Evolutionary conservation across 2,113 vertebrate species (phyloP).

Genomic region (Melanostigma gelatinosum): DNA sequence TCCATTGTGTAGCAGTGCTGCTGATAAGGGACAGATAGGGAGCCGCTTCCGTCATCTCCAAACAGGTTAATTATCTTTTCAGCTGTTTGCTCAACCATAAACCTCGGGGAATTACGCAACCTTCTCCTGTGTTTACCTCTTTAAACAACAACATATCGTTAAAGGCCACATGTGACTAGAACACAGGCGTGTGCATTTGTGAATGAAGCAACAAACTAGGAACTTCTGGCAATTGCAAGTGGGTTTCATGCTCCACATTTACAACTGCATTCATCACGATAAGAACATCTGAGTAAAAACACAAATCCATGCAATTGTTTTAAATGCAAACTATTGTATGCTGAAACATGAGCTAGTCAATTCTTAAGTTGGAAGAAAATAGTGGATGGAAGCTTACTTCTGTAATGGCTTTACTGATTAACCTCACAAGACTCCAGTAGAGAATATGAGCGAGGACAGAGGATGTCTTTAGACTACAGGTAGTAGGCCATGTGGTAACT

Average conservation of each 20-base stretch:
- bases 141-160: background rate
- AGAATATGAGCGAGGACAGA: background rate
- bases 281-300: background rate
- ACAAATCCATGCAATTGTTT: background rate
- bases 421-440: background rate
- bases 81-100: conserved; percentile 40
- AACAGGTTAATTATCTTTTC: conserved; percentile 37
- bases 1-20: conserved; percentile 33
- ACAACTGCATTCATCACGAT: background rate
- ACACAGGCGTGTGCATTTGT: background rate
- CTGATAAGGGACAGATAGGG: conserved; percentile 54
- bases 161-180: conserved; percentile 10
- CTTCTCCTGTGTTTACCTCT: conserved; percentile 13
- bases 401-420: background rate
- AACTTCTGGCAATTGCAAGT: background rate
- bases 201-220: background rate
- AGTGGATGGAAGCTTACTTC: background rate
- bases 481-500: background rate
- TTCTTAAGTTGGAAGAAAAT: background rate
- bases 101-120: conserved; percentile 25
- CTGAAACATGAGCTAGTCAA: background rate
- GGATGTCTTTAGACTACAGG: background rate
- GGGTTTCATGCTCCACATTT: background rate
- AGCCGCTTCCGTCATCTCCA: conserved; percentile 32
- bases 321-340: background rate